These are phyloP conservation scores for Callinectes sapidus DNA, from an alignment of 2,888 invertebrate species.

Conservation along the genomic window DNA sequence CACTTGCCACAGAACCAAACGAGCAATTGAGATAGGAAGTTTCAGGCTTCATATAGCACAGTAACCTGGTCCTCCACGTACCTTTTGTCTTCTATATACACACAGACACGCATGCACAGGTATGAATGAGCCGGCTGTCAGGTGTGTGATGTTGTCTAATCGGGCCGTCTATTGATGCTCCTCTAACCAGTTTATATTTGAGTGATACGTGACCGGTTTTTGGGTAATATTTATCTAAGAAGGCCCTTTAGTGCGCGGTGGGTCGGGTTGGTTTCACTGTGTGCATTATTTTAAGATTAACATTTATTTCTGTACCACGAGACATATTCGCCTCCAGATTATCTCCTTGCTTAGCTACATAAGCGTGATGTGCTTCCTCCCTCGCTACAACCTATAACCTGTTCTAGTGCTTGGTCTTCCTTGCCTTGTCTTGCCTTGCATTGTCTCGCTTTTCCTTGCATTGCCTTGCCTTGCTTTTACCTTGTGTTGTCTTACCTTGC, in stretches of 20 bases:
- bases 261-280: background rate
- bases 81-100: background rate
- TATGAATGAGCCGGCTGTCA: background rate
- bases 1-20: too few species aligned
- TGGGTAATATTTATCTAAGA: background rate
- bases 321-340: background rate
- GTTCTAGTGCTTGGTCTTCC: background rate
- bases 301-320: conserved; percentile 9
- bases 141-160: conserved; percentile 4
- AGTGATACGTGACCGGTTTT: conserved; percentile 9
- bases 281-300: conserved; percentile 8
- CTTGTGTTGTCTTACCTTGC: too few species aligned
- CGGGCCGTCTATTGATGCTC: background rate
- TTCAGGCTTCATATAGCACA: background rate
- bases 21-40: too few species aligned
- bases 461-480: too few species aligned
- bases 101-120: background rate
- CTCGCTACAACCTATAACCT: background rate
- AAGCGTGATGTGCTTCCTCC: background rate
- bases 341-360: background rate
- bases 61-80: background rate
- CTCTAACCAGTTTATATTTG: conserved; percentile 14
- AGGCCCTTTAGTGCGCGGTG: background rate
- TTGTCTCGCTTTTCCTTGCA: too few species aligned
- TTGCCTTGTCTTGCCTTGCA: background rate